Evolutionary conservation across 2,113 vertebrate species (phyloP).

Genomic region (Sturnus vulgaris): DNA sequence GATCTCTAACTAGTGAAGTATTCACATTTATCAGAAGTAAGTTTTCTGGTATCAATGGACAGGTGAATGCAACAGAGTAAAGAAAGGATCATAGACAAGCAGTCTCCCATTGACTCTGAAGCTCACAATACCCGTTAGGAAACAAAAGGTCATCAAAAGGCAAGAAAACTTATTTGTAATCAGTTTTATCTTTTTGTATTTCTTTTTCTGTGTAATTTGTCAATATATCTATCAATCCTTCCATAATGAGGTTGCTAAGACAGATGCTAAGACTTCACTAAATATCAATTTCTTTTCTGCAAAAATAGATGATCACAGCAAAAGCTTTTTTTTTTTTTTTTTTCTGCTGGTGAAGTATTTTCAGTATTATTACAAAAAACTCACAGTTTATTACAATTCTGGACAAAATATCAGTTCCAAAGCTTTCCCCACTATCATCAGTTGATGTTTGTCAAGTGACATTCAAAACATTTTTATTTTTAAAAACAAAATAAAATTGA

Average conservation of each 20-base stretch:
- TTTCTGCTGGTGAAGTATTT: neutral
- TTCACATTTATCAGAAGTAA: neutral
- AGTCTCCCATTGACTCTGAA: neutral
- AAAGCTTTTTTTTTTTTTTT: neutral
- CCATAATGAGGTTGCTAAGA: neutral
- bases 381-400: neutral
- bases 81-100: neutral
- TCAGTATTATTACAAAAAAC: neutral
- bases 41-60: neutral
- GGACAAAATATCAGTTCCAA: slow-evolving; percentile 36
- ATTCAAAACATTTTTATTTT: slow-evolving; percentile 32
- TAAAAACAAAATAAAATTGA: slow-evolving; percentile 12
- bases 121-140: neutral
- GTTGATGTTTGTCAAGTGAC: slow-evolving; percentile 20
- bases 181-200: neutral
- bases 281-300: neutral
- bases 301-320: neutral
- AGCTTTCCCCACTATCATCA: neutral
- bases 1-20: neutral
- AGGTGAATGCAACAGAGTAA: neutral
- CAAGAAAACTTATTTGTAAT: neutral
- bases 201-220: neutral
- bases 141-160: neutral
- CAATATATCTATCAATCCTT: neutral
- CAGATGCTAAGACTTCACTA: neutral